These are phyloP conservation scores for Cactoblastis cactorum DNA, from an alignment of 2,888 invertebrate species.

Conservation along the genomic window DNA sequence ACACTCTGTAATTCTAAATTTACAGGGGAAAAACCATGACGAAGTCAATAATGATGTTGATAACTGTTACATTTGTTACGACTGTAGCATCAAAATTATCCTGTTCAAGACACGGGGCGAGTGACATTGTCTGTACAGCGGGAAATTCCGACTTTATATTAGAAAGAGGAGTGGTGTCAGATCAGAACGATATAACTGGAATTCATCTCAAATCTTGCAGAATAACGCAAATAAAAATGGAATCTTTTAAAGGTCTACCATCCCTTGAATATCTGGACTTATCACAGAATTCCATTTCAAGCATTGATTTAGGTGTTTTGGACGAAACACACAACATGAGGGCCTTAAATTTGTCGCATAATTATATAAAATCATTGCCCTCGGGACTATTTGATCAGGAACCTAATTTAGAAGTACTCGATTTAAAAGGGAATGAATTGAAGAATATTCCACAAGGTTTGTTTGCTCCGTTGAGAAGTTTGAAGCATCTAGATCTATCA, in stretches of 20 bases:
- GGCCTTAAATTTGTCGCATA: conserved; percentile 46
- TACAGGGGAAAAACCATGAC: not conserved
- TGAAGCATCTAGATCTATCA: conserved; percentile 44
- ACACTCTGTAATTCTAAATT: not conserved
- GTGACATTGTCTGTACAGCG: conserved; percentile 31
- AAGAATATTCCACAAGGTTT: conserved; percentile 36
- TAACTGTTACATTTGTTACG: not conserved
- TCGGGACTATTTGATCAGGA: conserved; percentile 48
- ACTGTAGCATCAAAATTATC: conserved; percentile 19
- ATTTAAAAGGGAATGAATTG: conserved; percentile 45
- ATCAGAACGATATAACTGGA: conserved; percentile 31
- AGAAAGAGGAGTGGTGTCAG: conserved; percentile 35
- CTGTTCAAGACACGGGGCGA: conserved; percentile 25
- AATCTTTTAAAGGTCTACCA: conserved; percentile 40
- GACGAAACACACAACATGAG: conserved; percentile 37
- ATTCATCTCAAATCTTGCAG: conserved; percentile 34
- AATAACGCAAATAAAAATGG: conserved; percentile 34
- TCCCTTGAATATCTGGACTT: conserved; percentile 44
- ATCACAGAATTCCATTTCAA: conserved; percentile 42
- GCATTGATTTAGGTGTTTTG: conserved; percentile 42
- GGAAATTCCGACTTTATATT: conserved; percentile 27
- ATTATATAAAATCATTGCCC: conserved; percentile 38
- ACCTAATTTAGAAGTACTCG: conserved; percentile 39
- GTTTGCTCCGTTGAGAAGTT: conserved; percentile 39
- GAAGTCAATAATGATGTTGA: not conserved